Conservation (phyloP, 2,113 vertebrate genomes). For the Poeciliopsis prolifica region DNA sequence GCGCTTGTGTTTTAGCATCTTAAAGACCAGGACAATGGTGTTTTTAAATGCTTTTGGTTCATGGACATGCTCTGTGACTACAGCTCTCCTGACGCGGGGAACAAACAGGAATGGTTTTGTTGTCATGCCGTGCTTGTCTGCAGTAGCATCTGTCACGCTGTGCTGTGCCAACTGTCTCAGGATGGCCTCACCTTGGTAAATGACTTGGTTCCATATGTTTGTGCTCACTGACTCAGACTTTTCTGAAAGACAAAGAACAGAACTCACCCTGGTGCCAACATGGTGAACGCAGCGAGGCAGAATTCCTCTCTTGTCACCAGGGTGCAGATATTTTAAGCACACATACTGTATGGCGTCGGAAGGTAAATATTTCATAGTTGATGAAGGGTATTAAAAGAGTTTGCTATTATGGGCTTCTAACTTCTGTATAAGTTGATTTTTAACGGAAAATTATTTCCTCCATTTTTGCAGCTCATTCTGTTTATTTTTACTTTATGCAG, state of each 20-base stretch:
- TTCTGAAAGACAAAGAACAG: slow-evolving; percentile 39
- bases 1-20: background rate
- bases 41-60: slow-evolving; percentile 1
- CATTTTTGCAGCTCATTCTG: background rate
- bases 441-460: too few relatives aligned
- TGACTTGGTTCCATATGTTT: slow-evolving; percentile 60
- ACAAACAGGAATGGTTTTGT: slow-evolving; percentile 55
- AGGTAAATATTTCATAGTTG: slow-evolving; percentile 3
- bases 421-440: background rate
- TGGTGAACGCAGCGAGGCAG: slow-evolving; percentile 18
- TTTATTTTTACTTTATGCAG: background rate
- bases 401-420: slow-evolving; percentile 1
- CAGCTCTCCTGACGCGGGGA: slow-evolving; percentile 38
- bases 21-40: background rate
- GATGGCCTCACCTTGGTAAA: slow-evolving; percentile 60
- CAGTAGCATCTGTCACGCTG: slow-evolving; percentile 65
- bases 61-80: slow-evolving; percentile 20
- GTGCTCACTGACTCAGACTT: slow-evolving; percentile 53
- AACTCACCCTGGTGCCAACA: slow-evolving; percentile 33
- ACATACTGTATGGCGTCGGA: slow-evolving; percentile 1
- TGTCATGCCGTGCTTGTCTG: slow-evolving; percentile 39
- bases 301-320: slow-evolving; percentile 6
- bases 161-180: slow-evolving; percentile 59
- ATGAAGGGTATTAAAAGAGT: background rate
- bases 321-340: slow-evolving; percentile 26